These are phyloP conservation scores for Battus philenor DNA, from an alignment of 1,140 invertebrate species.

Conservation along the genomic window DNA sequence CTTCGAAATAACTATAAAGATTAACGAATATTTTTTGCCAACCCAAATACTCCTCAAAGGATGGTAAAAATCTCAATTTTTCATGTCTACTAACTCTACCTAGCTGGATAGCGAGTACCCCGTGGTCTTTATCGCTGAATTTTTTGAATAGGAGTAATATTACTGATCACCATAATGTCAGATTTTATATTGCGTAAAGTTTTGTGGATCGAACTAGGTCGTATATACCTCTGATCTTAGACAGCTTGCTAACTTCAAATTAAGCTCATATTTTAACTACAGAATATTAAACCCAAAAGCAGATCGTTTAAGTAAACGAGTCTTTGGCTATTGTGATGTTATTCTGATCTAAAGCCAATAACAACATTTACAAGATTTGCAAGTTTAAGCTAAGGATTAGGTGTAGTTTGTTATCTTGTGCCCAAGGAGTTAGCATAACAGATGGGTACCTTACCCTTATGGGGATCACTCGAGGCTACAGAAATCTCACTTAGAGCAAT, in stretches of 20 bases:
- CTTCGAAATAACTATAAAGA: no score
- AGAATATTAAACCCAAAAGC: not conserved
- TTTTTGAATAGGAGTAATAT: no score
- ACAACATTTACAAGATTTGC: conserved; percentile 11
- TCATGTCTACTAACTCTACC: no score
- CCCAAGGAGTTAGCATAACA: conserved; percentile 31
- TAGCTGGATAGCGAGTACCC: no score
- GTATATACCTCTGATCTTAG: no score
- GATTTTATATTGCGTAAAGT: no score
- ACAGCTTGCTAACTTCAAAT: not conserved
- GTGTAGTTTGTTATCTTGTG: conserved; percentile 37
- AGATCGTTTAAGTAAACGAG: not conserved
- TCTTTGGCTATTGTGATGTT: not conserved
- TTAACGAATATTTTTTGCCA: no score
- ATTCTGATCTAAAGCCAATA: not conserved
- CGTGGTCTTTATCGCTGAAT: no score
- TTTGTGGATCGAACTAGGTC: no score
- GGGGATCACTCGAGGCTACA: conserved; percentile 32
- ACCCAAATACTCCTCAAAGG: no score
- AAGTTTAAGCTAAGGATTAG: conserved; percentile 14
- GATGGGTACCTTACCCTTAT: conserved; percentile 37
- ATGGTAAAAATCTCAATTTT: no score
- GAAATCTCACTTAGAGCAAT: conserved; percentile 61
- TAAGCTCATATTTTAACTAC: not conserved
- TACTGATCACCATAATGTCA: no score